Evolutionary conservation across 2,888 invertebrate species (phyloP), one percentile per base, ranked within the genome.

Genomic region (Galeruca laticollis): DNA sequence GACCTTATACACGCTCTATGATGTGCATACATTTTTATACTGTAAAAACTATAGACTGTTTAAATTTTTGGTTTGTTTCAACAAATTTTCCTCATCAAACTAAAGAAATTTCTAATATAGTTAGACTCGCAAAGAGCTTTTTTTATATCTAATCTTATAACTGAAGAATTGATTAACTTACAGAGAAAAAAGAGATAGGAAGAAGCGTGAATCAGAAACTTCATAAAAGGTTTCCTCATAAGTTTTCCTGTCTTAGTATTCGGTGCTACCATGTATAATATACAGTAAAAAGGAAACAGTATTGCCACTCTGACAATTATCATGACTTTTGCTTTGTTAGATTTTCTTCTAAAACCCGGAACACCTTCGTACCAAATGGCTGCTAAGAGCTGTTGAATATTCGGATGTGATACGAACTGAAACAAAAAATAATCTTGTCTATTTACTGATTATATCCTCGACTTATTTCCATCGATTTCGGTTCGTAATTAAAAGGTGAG

Each of bases 321-420:
- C 52, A 92, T 86, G 9, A 83, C 43, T 87, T 94, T 94, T 82
- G 92, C 90, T 49, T 90, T 80, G 10, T 92, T 87, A 15, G 92
- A 90, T 87, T 94, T 94, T 40, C 97, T 89, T 11, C 97, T 89
- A 86, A 98, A 98, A 0, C 97, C 97, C 0, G 97, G 97, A 26
- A 98, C 90, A 0, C 97, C 98, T 78, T 97, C 97, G 84, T 97
- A 97, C 97, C 98, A 98, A 78, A 98, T 91, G 0, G 96, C 90
- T 0, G 96, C 95, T 40, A 97, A 86, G 5, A 97, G 88, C 84
- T 98, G 97, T 84, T 98, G 97, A 78, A 97, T 95, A 85, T 96
- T 96, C 2, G 97, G 94, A 86, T 98, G 97, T n/a, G 97, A 93
- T 6, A 77, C 81, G 72, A 79, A 81, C 80, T 80, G 70, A 68